Conservation (phyloP, 2,113 vertebrate species). For the Edolisoma coerulescens region DNA sequence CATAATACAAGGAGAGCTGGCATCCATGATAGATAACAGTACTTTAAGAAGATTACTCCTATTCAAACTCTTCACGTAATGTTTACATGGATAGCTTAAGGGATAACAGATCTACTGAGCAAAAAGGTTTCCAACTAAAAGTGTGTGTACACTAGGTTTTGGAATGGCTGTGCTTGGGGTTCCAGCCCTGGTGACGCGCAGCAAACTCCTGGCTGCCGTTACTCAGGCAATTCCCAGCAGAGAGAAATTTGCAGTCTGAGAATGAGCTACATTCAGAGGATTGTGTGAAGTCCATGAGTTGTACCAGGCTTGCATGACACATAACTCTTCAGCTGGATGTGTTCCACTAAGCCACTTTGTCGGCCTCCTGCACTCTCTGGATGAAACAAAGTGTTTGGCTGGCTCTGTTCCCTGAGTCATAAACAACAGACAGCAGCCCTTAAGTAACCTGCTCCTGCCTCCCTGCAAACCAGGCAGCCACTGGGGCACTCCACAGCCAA, state of each 20-base stretch:
- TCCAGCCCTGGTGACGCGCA: fast-evolving
- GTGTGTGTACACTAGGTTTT: background rate
- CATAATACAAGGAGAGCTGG: background rate
- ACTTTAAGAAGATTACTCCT: background rate
- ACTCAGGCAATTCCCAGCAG: background rate
- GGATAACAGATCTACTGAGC: background rate
- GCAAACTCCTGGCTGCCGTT: background rate
- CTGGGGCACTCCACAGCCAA: background rate
- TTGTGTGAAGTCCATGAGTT: background rate
- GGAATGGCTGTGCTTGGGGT: background rate
- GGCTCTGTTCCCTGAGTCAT: background rate
- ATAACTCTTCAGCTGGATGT: background rate
- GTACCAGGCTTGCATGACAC: background rate
- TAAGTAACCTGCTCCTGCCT: background rate
- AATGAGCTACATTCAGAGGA: background rate
- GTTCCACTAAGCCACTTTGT: background rate
- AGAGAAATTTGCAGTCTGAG: background rate
- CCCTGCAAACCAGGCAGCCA: background rate
- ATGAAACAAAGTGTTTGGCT: background rate
- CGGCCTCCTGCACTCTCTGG: background rate
- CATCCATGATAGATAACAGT: background rate
- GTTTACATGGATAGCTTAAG: background rate
- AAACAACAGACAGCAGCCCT: background rate
- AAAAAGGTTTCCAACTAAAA: background rate
- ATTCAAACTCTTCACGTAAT: background rate